phyloP scores from a whole-genome alignment of 2,797 vertebrate species.

The Sebastes cheni region DNA sequence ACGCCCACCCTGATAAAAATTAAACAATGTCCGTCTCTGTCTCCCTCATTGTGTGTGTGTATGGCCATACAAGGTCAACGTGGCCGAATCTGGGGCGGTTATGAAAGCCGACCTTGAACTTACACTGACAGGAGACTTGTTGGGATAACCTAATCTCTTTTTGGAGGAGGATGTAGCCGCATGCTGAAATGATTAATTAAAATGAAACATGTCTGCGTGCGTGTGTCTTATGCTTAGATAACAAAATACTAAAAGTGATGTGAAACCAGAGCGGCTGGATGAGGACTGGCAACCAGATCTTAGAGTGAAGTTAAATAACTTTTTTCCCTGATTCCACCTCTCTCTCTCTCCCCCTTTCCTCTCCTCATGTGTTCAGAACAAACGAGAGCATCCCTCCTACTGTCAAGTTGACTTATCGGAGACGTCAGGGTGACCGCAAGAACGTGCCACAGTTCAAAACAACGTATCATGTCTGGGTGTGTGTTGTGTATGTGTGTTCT shows the following conservation, averaged over 20 bases:
- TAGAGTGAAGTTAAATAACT: background rate
- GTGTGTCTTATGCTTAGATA: background rate
- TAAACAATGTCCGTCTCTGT: conserved; percentile 28
- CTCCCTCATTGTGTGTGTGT: background rate
- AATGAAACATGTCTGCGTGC: conserved; percentile 7
- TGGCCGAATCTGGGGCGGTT: background rate
- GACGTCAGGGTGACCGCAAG: conserved; percentile 46
- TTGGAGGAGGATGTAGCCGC: conserved; percentile 4
- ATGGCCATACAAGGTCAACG: background rate
- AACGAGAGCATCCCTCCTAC: conserved; percentile 43
- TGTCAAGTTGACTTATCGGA: conserved; percentile 51
- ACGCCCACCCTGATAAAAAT: conserved; percentile 33
- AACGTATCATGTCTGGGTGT: conserved; percentile 41
- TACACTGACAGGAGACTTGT: conserved; percentile 11
- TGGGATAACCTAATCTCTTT: conserved; percentile 24
- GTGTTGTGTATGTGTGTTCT: conserved; percentile 47
- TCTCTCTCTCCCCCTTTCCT: background rate
- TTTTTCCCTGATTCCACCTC: background rate
- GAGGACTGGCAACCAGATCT: background rate
- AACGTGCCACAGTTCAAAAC: conserved; percentile 64
- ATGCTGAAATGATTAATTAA: conserved; percentile 26
- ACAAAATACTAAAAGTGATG: background rate
- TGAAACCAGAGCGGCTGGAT: conserved; percentile 11
- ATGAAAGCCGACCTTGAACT: conserved; percentile 26
- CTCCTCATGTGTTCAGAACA: conserved; percentile 7